phyloP scores from a whole-genome alignment of 2,888 invertebrate genomes.

The Seira sanloemensis region DNA sequence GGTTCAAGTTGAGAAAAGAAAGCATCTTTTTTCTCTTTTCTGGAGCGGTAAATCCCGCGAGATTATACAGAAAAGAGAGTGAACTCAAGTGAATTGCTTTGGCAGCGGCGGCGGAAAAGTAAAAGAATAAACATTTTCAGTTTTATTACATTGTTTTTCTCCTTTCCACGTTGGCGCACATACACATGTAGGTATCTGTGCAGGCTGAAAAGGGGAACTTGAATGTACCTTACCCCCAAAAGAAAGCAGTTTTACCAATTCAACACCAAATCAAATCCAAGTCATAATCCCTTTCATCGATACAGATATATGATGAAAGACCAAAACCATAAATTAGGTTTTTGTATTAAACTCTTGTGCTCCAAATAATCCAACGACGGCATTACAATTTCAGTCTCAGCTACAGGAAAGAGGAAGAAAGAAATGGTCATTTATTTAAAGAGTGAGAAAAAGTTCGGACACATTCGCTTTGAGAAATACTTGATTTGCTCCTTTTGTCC shows the following conservation, averaged over 20 bases:
- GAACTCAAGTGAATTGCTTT: background rate
- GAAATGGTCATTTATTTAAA: too few species aligned
- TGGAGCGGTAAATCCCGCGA: constrained; percentile 21
- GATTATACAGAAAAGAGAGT: constrained; percentile 17
- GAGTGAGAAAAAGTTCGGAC: too few species aligned
- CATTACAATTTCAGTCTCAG: constrained; percentile 19
- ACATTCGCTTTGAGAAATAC: too few species aligned
- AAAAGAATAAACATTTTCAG: constrained; percentile 39
- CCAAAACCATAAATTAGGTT: constrained; percentile 54
- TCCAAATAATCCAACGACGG: constrained; percentile 38
- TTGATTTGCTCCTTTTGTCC: too few species aligned
- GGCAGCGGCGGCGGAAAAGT: background rate
- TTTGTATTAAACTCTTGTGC: constrained; percentile 40
- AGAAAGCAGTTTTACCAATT: constrained; percentile 46
- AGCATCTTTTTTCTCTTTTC: background rate
- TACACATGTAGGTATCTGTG: background rate
- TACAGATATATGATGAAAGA: constrained; percentile 57
- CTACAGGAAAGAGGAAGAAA: too few species aligned
- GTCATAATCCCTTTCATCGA: constrained; percentile 59
- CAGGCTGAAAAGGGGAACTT: background rate
- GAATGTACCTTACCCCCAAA: background rate
- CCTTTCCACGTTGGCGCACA: background rate
- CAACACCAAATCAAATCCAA: constrained; percentile 59
- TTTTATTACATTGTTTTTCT: constrained; percentile 48
- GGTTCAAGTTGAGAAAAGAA: background rate